Percentiles rank a stretch among this genome's conserved stretches.
Evolutionary conservation across 1,140 invertebrate species (phyloP).

Genomic region (Eufriesea mexicana): DNA sequence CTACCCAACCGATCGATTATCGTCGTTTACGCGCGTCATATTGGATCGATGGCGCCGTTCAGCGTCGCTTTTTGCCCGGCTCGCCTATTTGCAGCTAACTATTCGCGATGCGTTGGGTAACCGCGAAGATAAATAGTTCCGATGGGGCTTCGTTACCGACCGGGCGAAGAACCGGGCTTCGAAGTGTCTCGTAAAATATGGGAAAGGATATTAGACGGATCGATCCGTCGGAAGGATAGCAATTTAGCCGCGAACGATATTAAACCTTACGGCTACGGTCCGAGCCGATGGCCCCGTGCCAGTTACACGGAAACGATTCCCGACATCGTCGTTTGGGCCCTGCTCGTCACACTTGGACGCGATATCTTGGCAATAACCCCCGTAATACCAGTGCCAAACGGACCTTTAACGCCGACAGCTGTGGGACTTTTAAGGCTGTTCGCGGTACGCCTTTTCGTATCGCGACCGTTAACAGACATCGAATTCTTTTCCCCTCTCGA

Average conservation of each 20-base stretch:
- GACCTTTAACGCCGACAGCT: slow-evolving; percentile 22
- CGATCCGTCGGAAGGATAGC: slow-evolving; percentile 10
- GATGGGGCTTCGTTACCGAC: neutral
- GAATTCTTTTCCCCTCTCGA: slow-evolving; percentile 51
- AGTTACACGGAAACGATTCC: neutral
- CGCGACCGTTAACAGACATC: slow-evolving; percentile 60
- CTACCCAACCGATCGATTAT: neutral
- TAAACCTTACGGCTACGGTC: neutral
- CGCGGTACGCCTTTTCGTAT: slow-evolving; percentile 61
- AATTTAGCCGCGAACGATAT: neutral
- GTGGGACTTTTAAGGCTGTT: slow-evolving; percentile 49
- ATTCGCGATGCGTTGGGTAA: slow-evolving; percentile 3
- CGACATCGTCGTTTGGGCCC: too few relatives aligned
- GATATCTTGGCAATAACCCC: neutral
- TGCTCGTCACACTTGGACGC: neutral
- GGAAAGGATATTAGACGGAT: neutral
- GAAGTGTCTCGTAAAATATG: slow-evolving; percentile 7
- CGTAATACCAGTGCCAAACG: neutral
- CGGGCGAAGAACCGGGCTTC: too few relatives aligned
- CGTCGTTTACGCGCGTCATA: slow-evolving; percentile 13
- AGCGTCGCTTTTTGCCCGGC: neutral
- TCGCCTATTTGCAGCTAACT: neutral
- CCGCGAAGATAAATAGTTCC: slow-evolving; percentile 3
- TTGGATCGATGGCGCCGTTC: neutral
- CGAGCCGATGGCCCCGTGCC: too few relatives aligned